Evolutionary conservation across 2,888 invertebrate genomes (phyloP), one percentile per base, ranked within the genome.

Genomic region (Magallana nippona): DNA sequence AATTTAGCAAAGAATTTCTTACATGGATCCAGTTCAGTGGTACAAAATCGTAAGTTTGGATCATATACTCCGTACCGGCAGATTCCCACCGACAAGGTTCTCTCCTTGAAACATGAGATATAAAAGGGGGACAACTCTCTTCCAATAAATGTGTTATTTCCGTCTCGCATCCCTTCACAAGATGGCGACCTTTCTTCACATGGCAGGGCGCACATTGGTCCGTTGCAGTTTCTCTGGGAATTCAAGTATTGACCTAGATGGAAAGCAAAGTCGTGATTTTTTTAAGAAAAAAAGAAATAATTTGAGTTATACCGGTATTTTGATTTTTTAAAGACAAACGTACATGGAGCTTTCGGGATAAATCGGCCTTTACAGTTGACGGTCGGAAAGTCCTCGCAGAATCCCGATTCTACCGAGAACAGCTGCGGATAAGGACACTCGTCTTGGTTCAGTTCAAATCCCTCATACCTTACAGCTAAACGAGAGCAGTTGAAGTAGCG

Each of bases 311-410:
- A 1, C n/a, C n/a, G n/a, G n/a, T 8, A 5, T 44, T 44, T 44
- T 44, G 3, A 44, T 44, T 44, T 44, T 8, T 5, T 44, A 8
- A 44, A 44, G 44, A 44, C 5, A 32, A 82, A 88, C 91, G 88
- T 87, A 92, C 92, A 92, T 57, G 92, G 91, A 0, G 90, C 86
- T 71, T 90, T 90, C 2, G 91, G 89, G 84, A 89, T 89, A n/a
- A 84, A 84, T 56, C 90, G 84, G 2, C 83, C 60, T 15, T 89
- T 89, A 85, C 92, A 92, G 13, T 82, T 60, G 19, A 91, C 90
- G 0, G 86, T 81, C 32, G 87, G 86, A 81, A 89, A 90, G 63
- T 89, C 88, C 44, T 86, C 85, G 83, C 92, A 92, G 8, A 79
- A 79, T 58, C 84, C 84, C 11, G 89, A 87, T 32, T 81, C 82